Evolutionary conservation across 1,140 invertebrate species (phyloP).

Genomic region (Parapsyche elsis): DNA sequence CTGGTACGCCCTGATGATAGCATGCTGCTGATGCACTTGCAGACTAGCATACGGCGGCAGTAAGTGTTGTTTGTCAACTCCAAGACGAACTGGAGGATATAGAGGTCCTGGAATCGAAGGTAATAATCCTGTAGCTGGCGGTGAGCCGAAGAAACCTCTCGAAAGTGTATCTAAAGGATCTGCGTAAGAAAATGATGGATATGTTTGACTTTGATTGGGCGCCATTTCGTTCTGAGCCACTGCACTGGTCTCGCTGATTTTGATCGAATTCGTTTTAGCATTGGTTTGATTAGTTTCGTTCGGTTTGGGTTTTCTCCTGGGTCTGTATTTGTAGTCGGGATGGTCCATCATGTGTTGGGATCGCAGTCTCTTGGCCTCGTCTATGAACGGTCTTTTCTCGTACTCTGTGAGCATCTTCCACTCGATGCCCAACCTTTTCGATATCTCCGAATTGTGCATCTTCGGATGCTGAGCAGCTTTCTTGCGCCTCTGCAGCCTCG

Average conservation of each 20-base stretch:
- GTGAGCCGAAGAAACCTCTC: slow-evolving; percentile 43
- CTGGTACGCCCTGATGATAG: slow-evolving; percentile 67
- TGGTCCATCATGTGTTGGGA: slow-evolving; percentile 81
- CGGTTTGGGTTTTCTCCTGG: slow-evolving; percentile 73
- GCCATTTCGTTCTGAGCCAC: background rate
- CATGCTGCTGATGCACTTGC: slow-evolving; percentile 65
- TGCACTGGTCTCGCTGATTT: background rate
- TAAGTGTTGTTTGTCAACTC: slow-evolving; percentile 57
- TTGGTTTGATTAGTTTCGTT: slow-evolving; percentile 53
- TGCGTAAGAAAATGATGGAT: slow-evolving; percentile 50
- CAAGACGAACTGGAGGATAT: slow-evolving; percentile 44
- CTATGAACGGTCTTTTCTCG: slow-evolving; percentile 84
- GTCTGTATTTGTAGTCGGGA: slow-evolving; percentile 79
- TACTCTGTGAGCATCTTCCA: slow-evolving; percentile 77
- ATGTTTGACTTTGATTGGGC: slow-evolving; percentile 14
- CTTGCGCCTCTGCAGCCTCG: slow-evolving; percentile 74
- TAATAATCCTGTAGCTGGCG: slow-evolving; percentile 1
- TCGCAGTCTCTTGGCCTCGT: slow-evolving; percentile 80
- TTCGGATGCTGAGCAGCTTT: slow-evolving; percentile 86
- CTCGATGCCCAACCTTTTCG: slow-evolving; percentile 75
- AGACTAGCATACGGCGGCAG: slow-evolving; percentile 61
- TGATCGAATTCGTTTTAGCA: slow-evolving; percentile 60
- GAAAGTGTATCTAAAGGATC: slow-evolving; percentile 47
- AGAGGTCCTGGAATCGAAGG: slow-evolving; percentile 30
- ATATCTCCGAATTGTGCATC: slow-evolving; percentile 82